These are phyloP conservation scores for Austrofundulus limnaeus DNA, from an alignment of 2,113 vertebrate genomes.

Conservation along the genomic window DNA sequence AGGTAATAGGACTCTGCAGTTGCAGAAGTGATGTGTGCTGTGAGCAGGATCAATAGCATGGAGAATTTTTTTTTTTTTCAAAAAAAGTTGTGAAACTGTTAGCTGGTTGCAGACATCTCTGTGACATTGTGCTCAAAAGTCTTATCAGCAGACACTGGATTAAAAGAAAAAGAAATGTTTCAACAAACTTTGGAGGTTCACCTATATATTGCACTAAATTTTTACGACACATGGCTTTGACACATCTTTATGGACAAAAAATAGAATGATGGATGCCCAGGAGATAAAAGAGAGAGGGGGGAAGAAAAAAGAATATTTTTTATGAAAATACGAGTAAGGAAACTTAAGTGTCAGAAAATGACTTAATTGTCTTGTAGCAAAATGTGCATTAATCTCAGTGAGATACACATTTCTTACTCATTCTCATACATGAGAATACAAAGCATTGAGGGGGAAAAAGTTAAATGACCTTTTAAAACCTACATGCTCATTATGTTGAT, in stretches of 20 bases:
- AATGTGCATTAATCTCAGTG: slow-evolving; percentile 99
- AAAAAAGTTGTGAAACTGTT: slow-evolving; percentile 71
- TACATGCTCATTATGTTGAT: slow-evolving; percentile 98
- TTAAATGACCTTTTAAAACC: slow-evolving; percentile 76
- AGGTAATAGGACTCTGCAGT: slow-evolving; percentile 75
- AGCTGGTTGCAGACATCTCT: slow-evolving; percentile 76
- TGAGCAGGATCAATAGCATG: slow-evolving; percentile 80
- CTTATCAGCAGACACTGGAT: slow-evolving; percentile 80
- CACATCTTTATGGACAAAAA: slow-evolving; percentile 94
- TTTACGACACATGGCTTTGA: slow-evolving; percentile 93
- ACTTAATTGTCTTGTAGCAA: slow-evolving; percentile 99
- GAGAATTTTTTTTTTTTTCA: slow-evolving; percentile 53
- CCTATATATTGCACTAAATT: slow-evolving; percentile 96
- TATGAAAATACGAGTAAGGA: slow-evolving; percentile 85
- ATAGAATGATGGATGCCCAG: slow-evolving; percentile 90
- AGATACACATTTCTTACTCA: slow-evolving; percentile 98
- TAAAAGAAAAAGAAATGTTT: slow-evolving; percentile 64
- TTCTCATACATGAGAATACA: slow-evolving; percentile 99
- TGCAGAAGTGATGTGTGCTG: slow-evolving; percentile 76
- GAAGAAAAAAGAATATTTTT: slow-evolving; percentile 74
- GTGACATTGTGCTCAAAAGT: slow-evolving; percentile 74
- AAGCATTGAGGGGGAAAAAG: slow-evolving; percentile 84
- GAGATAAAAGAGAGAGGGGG: slow-evolving; percentile 51
- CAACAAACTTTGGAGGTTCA: slow-evolving; percentile 90
- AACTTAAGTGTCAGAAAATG: slow-evolving; percentile 91